A percentile compares a stretch with the other conserved stretches of the same genome.
Evolutionary conservation across 2,797 vertebrate species (phyloP).

Genomic region (Sardinella longiceps): DNA sequence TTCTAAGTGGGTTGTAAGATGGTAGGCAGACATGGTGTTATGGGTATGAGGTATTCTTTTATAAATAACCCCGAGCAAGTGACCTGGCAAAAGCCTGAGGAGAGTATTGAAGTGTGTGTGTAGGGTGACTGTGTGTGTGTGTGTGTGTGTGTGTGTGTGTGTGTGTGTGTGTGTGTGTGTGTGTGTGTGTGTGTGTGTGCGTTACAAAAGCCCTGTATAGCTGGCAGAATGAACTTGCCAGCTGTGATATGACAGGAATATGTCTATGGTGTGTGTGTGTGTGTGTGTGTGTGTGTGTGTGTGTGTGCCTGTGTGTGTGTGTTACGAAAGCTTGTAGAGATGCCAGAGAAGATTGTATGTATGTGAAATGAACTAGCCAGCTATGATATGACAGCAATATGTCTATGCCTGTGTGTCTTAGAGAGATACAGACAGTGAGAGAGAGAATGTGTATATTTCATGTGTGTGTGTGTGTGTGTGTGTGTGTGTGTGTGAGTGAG

Average conservation of each 20-base stretch:
- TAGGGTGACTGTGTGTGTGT: no score
- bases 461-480: background rate
- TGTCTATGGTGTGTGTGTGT: background rate
- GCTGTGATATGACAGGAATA: no score
- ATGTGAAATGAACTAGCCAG: no score
- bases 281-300: background rate
- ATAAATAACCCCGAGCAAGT: background rate
- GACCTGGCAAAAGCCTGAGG: background rate
- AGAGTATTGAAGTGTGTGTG: background rate
- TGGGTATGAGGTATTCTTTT: background rate
- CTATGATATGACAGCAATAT: background rate
- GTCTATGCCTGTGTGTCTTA: background rate
- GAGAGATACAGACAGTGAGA: no score
- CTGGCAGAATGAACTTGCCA: no score
- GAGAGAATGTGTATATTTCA: background rate
- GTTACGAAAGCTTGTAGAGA: no score
- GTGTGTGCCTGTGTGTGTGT: no score
- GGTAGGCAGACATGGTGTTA: background rate
- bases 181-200: no score
- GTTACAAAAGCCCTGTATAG: no score
- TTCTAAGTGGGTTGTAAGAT: background rate
- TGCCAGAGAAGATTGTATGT: background rate
- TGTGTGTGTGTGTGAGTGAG: no score
- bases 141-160: background rate
- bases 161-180: background rate